phyloP scores from a whole-genome alignment of 2,113 vertebrate genomes.

The Podiceps cristatus region DNA sequence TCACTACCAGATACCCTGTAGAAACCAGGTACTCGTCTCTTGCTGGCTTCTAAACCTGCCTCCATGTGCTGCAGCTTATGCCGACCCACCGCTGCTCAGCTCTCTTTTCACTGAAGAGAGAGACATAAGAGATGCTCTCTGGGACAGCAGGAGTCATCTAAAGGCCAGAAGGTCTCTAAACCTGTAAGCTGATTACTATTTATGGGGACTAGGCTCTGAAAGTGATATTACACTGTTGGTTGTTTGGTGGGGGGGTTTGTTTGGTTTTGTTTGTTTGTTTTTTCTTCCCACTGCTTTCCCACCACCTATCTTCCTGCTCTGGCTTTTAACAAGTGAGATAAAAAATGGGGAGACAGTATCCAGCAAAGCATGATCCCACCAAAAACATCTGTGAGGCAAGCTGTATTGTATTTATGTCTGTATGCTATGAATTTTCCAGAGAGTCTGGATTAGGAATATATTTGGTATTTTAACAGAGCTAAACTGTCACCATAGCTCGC shows the following conservation, averaged over 20 bases:
- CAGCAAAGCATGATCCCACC: background rate
- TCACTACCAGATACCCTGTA: background rate
- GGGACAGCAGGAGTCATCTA: conserved; percentile 19
- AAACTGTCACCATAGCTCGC: background rate
- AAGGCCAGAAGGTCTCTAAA: conserved; percentile 48
- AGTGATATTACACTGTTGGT: background rate
- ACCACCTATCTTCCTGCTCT: background rate
- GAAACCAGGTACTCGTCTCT: background rate
- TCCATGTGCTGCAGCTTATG: background rate
- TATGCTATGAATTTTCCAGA: background rate
- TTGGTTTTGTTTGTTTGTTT: no score
- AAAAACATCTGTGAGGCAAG: background rate
- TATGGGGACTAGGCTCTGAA: conserved; percentile 15
- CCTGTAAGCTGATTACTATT: conserved; percentile 58
- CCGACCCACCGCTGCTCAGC: rapidly evolving
- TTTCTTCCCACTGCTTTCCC: background rate
- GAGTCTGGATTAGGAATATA: background rate
- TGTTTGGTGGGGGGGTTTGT: no score
- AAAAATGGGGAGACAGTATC: background rate
- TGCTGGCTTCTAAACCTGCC: background rate
- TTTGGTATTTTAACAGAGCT: conserved; percentile 2
- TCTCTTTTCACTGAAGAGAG: background rate
- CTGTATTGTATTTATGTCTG: background rate
- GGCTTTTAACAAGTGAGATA: background rate
- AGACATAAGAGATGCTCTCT: background rate